Conservation (phyloP, 35 echinoderm and acorn worm species). For the Ptychodera flava region DNA sequence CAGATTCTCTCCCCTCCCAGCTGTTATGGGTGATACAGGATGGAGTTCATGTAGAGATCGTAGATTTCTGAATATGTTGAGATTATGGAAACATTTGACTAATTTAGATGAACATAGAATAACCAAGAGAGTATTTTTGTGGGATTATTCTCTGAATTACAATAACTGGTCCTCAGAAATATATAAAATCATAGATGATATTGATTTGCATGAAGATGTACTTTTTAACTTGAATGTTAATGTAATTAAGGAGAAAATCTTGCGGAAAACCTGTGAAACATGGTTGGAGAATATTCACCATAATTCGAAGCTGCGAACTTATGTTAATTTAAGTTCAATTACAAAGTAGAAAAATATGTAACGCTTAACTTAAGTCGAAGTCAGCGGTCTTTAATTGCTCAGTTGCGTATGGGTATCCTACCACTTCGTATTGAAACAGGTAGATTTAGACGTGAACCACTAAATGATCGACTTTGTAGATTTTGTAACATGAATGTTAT, state of each 20-base stretch:
- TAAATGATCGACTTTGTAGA: constrained; percentile 1
- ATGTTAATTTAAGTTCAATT: not conserved
- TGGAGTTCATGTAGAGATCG: not conserved
- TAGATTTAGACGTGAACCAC: not conserved
- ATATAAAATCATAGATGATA: not conserved
- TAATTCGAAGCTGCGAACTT: not conserved
- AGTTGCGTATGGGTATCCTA: not conserved
- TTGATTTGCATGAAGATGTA: not conserved
- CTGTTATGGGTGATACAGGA: not conserved
- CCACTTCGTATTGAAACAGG: not conserved
- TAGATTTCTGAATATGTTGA: not conserved
- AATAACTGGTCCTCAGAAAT: constrained; percentile 1
- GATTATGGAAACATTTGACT: not conserved
- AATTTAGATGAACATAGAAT: not conserved
- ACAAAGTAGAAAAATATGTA: not conserved
- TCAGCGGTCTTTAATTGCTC: not conserved
- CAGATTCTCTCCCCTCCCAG: not conserved
- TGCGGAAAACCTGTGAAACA: not conserved
- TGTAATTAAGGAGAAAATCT: not conserved
- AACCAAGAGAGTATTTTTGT: not conserved
- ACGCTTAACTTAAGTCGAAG: not conserved
- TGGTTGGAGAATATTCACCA: not conserved
- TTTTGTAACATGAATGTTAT: not conserved
- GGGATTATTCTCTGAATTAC: not conserved
- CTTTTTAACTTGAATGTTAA: not conserved